Percentiles rank a stretch among this genome's conserved stretches.
phyloP scores from a whole-genome alignment of 1,140 invertebrate species.

The Bilobella aurantiaca region DNA sequence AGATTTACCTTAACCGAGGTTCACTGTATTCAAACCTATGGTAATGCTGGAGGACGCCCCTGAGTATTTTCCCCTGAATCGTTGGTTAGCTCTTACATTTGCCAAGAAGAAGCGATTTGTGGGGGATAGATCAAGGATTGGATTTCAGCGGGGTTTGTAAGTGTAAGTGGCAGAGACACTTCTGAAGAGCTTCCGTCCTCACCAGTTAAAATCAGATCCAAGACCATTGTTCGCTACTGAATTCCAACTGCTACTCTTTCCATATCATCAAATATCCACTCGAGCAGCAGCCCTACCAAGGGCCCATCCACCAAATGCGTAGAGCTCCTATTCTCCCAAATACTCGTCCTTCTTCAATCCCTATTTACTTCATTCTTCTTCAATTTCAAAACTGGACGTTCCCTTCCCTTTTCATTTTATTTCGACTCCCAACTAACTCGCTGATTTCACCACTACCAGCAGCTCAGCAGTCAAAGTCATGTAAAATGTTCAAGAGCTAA shows the following conservation, averaged over 20 bases:
- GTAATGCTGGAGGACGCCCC: no score
- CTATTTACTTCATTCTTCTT: no score
- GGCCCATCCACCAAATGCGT: no score
- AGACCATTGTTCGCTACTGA: not conserved
- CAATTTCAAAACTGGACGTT: not conserved
- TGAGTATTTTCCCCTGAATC: not conserved
- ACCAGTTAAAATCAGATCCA: not conserved
- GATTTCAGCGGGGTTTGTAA: not conserved
- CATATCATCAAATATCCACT: not conserved
- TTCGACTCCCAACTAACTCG: not conserved
- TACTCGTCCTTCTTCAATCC: no score
- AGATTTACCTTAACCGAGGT: no score
- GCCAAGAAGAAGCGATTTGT: not conserved
- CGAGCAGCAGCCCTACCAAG: not conserved
- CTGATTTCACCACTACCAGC: no score
- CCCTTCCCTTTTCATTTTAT: not conserved
- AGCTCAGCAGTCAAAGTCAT: no score
- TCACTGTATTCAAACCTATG: not conserved
- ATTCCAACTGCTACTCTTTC: not conserved
- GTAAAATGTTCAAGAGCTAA: no score
- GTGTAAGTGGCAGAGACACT: not conserved
- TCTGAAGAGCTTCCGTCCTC: conserved; percentile 3
- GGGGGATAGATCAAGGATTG: not conserved
- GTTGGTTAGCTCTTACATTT: no score
- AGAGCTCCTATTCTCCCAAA: no score